Conservation (phyloP, 2,113 vertebrate species). For the Morone chrysops region DNA sequence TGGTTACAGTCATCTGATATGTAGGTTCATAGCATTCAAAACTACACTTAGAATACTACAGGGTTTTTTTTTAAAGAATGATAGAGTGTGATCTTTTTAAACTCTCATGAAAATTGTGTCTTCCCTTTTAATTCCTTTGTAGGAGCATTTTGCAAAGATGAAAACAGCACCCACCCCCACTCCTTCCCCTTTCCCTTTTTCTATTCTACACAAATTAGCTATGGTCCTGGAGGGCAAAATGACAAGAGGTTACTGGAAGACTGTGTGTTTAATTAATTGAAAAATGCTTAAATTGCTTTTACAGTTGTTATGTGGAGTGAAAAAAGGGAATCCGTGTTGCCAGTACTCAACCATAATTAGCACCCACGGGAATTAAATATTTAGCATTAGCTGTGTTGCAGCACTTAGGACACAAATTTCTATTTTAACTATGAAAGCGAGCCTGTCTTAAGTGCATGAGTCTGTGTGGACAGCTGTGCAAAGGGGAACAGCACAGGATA, state of each 20-base stretch:
- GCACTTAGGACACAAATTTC: slow-evolving; percentile 99
- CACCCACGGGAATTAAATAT: slow-evolving; percentile 99
- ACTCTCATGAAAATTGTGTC: slow-evolving; percentile 73
- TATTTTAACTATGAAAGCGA: slow-evolving; percentile 99
- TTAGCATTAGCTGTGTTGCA: slow-evolving; percentile 99
- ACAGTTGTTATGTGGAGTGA: slow-evolving; percentile 97
- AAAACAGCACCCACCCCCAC: slow-evolving; percentile 75
- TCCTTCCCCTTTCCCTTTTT: slow-evolving; percentile 78
- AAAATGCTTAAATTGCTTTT: slow-evolving; percentile 99
- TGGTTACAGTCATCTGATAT: slow-evolving; percentile 80
- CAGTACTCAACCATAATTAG: slow-evolving; percentile 99
- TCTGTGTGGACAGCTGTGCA: slow-evolving; percentile 98
- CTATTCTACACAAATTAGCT: slow-evolving; percentile 99
- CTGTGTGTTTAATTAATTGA: slow-evolving; percentile 99
- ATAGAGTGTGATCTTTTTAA: slow-evolving; percentile 73
- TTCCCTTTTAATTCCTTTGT: slow-evolving; percentile 79
- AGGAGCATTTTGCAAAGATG: slow-evolving; percentile 80
- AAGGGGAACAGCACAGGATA: slow-evolving; percentile 91
- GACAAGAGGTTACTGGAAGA: slow-evolving; percentile 99
- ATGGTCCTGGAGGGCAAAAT: slow-evolving; percentile 99
- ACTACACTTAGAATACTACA: slow-evolving; percentile 72
- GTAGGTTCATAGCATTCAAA: slow-evolving; percentile 69
- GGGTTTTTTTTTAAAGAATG: slow-evolving; percentile 62
- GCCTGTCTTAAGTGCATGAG: slow-evolving; percentile 91
- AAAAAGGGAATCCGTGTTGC: slow-evolving; percentile 95